phyloP scores from a whole-genome alignment of 2,888 invertebrate species.

The Orchesellides sinensis region DNA sequence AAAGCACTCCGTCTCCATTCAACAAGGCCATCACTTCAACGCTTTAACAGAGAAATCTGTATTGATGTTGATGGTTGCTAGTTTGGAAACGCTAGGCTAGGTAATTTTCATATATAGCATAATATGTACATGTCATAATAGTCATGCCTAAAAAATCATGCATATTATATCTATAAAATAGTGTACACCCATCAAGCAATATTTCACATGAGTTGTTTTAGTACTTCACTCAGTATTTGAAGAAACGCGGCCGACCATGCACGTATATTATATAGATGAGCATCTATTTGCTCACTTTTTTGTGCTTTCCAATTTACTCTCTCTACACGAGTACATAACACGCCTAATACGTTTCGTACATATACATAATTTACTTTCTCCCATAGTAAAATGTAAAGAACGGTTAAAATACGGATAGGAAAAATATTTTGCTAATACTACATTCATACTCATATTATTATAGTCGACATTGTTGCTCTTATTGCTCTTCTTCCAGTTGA shows the following conservation, averaged over 20 bases:
- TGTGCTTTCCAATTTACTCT: constrained; percentile 3
- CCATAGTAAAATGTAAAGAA: too few relatives aligned
- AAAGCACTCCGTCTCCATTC: background rate
- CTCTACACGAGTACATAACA: too few relatives aligned
- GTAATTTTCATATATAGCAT: background rate
- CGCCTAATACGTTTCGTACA: too few relatives aligned
- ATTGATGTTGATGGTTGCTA: too few relatives aligned
- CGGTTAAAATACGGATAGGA: too few relatives aligned
- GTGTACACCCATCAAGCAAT: constrained; percentile 32
- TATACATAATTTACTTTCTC: too few relatives aligned
- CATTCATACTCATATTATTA: too few relatives aligned
- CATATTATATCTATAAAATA: background rate
- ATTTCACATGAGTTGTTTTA: constrained; percentile 55
- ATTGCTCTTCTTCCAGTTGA: too few relatives aligned
- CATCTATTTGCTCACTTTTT: constrained; percentile 36
- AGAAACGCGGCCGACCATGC: constrained; percentile 49
- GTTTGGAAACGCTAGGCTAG: too few relatives aligned
- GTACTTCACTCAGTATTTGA: constrained; percentile 50
- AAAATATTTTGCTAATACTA: too few relatives aligned
- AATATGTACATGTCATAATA: too few relatives aligned
- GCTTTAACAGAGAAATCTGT: background rate
- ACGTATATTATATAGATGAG: constrained; percentile 47
- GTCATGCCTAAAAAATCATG: constrained; percentile 2
- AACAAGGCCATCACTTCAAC: background rate
- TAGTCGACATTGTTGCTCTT: too few relatives aligned